These are phyloP conservation scores for Parnassius mnemosyne DNA, from an alignment of 2,888 invertebrate genomes.

Conservation along the genomic window DNA sequence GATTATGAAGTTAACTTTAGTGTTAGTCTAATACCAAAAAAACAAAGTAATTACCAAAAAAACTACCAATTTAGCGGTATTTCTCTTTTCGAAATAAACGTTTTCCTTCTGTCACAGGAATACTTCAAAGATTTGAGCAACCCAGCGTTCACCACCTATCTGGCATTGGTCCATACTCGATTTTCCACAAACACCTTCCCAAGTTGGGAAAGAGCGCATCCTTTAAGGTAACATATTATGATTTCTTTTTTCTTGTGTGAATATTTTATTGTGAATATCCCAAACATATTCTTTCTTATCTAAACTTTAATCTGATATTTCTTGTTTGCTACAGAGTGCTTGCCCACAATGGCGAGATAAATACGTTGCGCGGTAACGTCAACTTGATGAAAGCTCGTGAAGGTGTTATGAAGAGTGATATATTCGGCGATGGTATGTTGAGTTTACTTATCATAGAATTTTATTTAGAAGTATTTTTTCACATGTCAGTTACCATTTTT, in stretches of 20 bases:
- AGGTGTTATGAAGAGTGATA: conserved; percentile 95
- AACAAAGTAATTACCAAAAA: not conserved
- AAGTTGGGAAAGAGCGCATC: conserved; percentile 99
- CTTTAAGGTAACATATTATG: conserved; percentile 85
- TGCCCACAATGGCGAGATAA: conserved; percentile 99
- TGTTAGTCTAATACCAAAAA: not conserved
- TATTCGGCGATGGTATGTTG: conserved; percentile 83
- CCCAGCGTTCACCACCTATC: conserved; percentile 93
- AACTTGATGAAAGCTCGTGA: conserved; percentile 99
- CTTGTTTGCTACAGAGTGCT: conserved; percentile 82
- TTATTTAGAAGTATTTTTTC: no score
- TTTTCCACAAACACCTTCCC: conserved; percentile 99
- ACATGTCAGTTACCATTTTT: no score
- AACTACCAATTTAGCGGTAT: not conserved
- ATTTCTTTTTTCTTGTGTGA: no score
- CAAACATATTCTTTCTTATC: no score
- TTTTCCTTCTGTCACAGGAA: conserved; percentile 75
- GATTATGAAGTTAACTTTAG: not conserved
- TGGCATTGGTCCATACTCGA: conserved; percentile 97
- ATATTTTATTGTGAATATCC: no score
- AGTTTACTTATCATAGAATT: no score
- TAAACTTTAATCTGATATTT: not conserved
- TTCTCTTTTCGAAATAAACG: not conserved
- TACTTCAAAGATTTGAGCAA: conserved; percentile 86
- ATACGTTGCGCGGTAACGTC: conserved; percentile 98